Percentiles rank a stretch among this genome's conserved stretches.
These are phyloP conservation scores for Sandelia bainsii DNA, from an alignment of 2,797 vertebrate genomes.

Conservation along the genomic window DNA sequence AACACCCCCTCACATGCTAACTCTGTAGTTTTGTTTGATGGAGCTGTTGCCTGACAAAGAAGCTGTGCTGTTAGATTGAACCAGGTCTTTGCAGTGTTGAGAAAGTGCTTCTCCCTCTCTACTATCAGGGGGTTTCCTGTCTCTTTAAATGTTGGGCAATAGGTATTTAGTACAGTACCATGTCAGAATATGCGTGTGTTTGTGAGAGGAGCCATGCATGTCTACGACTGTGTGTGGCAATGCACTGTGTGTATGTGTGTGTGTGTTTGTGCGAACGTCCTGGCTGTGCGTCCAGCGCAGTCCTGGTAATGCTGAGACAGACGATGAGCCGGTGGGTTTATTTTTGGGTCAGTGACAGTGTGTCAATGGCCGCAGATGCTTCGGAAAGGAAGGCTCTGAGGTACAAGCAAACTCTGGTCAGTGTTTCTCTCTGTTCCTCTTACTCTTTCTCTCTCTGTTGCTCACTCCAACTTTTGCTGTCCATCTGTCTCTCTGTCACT, in stretches of 20 bases:
- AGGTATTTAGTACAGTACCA: background rate
- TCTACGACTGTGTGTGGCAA: slow-evolving; percentile 9
- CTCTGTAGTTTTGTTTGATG: background rate
- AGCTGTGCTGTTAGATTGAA: background rate
- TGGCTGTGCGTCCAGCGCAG: slow-evolving; percentile 56
- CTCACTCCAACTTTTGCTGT: slow-evolving; percentile 21
- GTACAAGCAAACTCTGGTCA: slow-evolving; percentile 92
- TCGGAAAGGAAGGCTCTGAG: slow-evolving; percentile 88
- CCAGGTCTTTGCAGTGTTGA: background rate
- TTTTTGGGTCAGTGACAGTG: slow-evolving; percentile 84
- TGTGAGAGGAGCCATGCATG: slow-evolving; percentile 11
- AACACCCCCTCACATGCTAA: background rate
- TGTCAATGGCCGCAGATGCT: slow-evolving; percentile 90
- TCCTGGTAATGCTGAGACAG: slow-evolving; percentile 81
- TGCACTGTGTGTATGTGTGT: slow-evolving; percentile 27
- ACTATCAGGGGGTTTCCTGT: background rate
- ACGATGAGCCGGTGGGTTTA: slow-evolving; percentile 75
- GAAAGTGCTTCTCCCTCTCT: background rate
- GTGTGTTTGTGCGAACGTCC: slow-evolving; percentile 35
- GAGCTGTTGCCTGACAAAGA: background rate
- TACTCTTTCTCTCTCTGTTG: background rate
- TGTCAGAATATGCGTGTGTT: slow-evolving; percentile 42
- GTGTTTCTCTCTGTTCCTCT: slow-evolving; percentile 59
- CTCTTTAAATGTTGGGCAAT: slow-evolving; percentile 1
- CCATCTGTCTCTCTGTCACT: slow-evolving; percentile 6